Conservation (phyloP, 2,113 vertebrate genomes). For the Chloebia gouldiae region DNA sequence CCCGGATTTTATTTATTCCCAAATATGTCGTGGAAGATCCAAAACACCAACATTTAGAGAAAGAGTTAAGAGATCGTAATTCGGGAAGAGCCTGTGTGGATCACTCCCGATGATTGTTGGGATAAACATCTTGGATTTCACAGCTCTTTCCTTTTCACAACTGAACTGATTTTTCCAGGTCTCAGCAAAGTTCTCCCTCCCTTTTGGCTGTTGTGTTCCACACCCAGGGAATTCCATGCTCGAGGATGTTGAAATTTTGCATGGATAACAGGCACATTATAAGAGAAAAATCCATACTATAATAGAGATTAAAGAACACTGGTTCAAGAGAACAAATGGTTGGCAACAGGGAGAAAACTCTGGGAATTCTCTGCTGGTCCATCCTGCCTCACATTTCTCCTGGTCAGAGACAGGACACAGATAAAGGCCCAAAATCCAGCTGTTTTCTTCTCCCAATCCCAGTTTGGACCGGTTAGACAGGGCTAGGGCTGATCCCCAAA, state of each 20-base stretch:
- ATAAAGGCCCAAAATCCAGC: neutral
- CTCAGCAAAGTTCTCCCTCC: neutral
- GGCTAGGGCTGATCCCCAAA: too few species aligned
- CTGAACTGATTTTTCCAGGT: neutral
- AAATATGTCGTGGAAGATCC: accelerated
- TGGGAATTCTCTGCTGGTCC: neutral
- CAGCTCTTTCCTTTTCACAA: neutral
- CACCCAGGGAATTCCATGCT: neutral
- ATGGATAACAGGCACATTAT: accelerated
- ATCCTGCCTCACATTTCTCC: neutral
- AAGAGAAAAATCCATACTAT: neutral
- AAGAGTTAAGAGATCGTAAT: neutral
- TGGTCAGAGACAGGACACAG: accelerated
- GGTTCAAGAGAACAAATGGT: neutral
- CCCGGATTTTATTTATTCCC: neutral
- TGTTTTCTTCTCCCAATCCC: neutral
- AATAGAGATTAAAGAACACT: accelerated
- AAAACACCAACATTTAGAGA: neutral
- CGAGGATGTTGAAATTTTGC: neutral
- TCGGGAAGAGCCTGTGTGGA: neutral
- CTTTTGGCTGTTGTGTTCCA: accelerated
- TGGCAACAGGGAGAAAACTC: neutral
- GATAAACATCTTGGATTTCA: neutral
- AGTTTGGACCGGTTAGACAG: neutral
- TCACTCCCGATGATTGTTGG: neutral